Conservation (phyloP, 2,113 vertebrate genomes). For the Nesospiza acunhae region DNA sequence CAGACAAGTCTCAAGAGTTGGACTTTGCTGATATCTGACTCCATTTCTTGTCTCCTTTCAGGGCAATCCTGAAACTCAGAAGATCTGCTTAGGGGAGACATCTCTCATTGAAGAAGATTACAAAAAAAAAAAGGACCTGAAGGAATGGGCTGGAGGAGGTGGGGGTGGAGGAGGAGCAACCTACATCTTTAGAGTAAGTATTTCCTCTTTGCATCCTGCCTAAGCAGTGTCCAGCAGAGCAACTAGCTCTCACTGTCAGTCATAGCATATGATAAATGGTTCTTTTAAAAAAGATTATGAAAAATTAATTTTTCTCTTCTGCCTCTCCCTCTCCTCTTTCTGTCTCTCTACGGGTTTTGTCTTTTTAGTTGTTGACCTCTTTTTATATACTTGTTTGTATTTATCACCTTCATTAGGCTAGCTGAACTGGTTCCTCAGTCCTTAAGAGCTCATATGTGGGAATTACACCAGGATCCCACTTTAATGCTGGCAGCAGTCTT, state of each 20-base stretch:
- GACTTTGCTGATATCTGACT: not conserved
- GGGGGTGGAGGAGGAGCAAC: constrained; percentile 90
- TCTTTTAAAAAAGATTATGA: not conserved
- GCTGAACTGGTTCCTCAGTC: not conserved
- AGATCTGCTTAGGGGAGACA: constrained; percentile 87
- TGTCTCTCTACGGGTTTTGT: not conserved
- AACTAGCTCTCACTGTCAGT: not conserved
- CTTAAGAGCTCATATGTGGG: not conserved
- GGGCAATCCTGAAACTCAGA: constrained; percentile 81
- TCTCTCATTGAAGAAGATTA: constrained; percentile 83
- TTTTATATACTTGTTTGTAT: not conserved
- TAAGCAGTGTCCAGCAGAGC: not conserved
- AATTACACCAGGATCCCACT: not conserved
- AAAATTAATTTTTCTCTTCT: not conserved
- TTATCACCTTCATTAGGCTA: not conserved
- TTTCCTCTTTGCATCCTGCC: not conserved
- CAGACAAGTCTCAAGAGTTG: not conserved
- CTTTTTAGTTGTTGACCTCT: not conserved
- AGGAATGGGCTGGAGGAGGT: constrained; percentile 86
- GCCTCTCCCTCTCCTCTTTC: not conserved
- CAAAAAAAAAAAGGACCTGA: constrained; percentile 37
- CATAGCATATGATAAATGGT: not conserved
- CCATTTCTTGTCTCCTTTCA: constrained; percentile 27
- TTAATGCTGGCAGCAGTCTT: not conserved
- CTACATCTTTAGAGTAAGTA: constrained; percentile 82